Percentiles rank a stretch among this genome's conserved stretches.
phyloP scores from a whole-genome alignment of 2,888 invertebrate genomes.

The Pollenia labialis region DNA sequence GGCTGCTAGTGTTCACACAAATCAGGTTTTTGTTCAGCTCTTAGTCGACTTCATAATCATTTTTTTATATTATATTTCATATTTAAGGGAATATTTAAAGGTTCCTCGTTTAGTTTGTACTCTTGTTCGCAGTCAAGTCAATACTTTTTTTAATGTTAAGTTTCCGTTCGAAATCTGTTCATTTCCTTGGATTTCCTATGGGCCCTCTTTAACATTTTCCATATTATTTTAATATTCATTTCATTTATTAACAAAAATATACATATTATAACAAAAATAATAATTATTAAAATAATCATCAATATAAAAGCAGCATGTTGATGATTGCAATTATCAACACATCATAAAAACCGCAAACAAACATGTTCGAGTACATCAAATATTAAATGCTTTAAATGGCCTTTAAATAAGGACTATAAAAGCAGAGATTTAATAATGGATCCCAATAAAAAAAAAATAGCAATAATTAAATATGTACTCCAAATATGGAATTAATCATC shows the following conservation, averaged over 20 bases:
- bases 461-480: neutral
- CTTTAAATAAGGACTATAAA: neutral
- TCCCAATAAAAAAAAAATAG: too few relatives aligned
- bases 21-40: too few relatives aligned
- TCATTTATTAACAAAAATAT: constrained; percentile 22
- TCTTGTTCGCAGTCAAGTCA: too few relatives aligned
- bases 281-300: neutral
- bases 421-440: too few relatives aligned
- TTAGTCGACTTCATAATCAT: too few relatives aligned
- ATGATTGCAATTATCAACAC: constrained; percentile 46
- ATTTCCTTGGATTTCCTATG: neutral
- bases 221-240: constrained; percentile 32
- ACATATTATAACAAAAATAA: constrained; percentile 20
- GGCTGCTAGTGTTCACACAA: too few relatives aligned
- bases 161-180: too few relatives aligned
- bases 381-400: constrained; percentile 22
- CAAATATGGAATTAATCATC: constrained; percentile 3
- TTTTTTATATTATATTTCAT: too few relatives aligned
- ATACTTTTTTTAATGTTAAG: too few relatives aligned
- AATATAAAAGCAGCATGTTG: neutral
- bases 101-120: too few relatives aligned
- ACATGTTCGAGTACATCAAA: constrained; percentile 30
- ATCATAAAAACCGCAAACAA: constrained; percentile 38
- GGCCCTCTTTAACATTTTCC: neutral
- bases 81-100: too few relatives aligned